phyloP scores from a whole-genome alignment of 1,140 invertebrate species.

The Eueides isabella region DNA sequence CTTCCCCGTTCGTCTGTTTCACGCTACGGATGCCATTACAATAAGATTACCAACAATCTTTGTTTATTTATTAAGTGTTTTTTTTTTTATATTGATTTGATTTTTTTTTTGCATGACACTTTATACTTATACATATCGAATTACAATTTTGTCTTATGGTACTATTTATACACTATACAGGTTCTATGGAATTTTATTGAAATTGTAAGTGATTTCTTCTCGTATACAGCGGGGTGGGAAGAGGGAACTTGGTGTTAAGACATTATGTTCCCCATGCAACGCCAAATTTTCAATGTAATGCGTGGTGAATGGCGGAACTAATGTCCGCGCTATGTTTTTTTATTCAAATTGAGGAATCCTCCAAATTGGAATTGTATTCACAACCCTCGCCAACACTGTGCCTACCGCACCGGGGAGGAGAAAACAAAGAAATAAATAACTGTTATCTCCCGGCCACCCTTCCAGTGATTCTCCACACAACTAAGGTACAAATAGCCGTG shows the following conservation, averaged over 20 bases:
- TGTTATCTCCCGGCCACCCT: neutral
- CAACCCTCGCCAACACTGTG: too few species aligned
- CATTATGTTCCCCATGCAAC: too few species aligned
- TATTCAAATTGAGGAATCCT: too few species aligned
- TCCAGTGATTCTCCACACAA: constrained; percentile 32
- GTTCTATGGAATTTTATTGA: neutral
- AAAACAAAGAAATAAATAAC: neutral
- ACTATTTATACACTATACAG: constrained; percentile 24
- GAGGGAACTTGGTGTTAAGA: too few species aligned
- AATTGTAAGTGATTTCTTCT: too few species aligned
- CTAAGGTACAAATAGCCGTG: constrained; percentile 69
- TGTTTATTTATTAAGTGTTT: constrained; percentile 26
- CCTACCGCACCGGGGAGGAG: too few species aligned
- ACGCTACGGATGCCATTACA: constrained; percentile 29
- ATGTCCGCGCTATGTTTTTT: too few species aligned
- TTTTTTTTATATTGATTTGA: constrained; percentile 33
- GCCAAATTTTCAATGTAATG: too few species aligned
- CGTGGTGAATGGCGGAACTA: too few species aligned
- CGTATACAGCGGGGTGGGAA: too few species aligned
- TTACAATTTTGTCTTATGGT: constrained; percentile 29
- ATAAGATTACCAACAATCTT: constrained; percentile 29
- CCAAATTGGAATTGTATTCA: too few species aligned
- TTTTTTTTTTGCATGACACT: constrained; percentile 39
- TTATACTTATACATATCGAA: constrained; percentile 54
- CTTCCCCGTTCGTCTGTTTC: constrained; percentile 6